A percentile compares a stretch with the other conserved stretches of the same genome.
Evolutionary conservation across 2,888 invertebrate species (phyloP).

Genomic region (Cheilosia vulpina): DNA sequence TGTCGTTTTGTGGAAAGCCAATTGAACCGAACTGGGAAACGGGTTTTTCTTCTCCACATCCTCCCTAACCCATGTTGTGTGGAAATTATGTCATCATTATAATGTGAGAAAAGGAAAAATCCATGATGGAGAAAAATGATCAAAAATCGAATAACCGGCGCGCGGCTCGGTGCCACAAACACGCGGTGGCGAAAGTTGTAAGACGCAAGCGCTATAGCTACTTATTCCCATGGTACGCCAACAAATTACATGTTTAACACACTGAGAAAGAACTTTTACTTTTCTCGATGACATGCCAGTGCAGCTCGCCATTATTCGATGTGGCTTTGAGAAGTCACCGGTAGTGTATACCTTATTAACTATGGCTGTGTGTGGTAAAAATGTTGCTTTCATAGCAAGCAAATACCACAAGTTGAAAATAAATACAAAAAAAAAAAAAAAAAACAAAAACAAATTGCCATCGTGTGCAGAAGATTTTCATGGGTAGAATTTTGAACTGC

Average conservation of each 20-base stretch:
- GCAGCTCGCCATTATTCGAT: constrained; percentile 8
- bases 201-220: constrained; percentile 1
- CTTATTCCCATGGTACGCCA: constrained; percentile 1
- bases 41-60: constrained; percentile 40
- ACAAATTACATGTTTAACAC: constrained; percentile 48
- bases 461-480: constrained; percentile 59
- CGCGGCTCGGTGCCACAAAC: neutral
- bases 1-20: constrained; percentile 32
- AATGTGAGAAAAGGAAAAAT: constrained; percentile 50
- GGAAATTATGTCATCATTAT: constrained; percentile 71
- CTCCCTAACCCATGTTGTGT: constrained; percentile 39
- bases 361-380: constrained; percentile 15
- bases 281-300: constrained; percentile 28
- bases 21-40: constrained; percentile 46
- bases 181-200: constrained; percentile 59
- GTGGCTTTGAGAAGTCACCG: constrained; percentile 13
- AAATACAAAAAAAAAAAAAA: constrained; percentile 18
- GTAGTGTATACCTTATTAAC: neutral
- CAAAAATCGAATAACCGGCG: constrained; percentile 50
- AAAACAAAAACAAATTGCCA: constrained; percentile 41
- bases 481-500: constrained; percentile 55
- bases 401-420: constrained; percentile 31
- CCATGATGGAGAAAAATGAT: constrained; percentile 40
- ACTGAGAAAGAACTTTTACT: constrained; percentile 71
- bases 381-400: constrained; percentile 23